Conservation (phyloP, 1,140 invertebrate genomes). For the Bilobella aurantiaca region DNA sequence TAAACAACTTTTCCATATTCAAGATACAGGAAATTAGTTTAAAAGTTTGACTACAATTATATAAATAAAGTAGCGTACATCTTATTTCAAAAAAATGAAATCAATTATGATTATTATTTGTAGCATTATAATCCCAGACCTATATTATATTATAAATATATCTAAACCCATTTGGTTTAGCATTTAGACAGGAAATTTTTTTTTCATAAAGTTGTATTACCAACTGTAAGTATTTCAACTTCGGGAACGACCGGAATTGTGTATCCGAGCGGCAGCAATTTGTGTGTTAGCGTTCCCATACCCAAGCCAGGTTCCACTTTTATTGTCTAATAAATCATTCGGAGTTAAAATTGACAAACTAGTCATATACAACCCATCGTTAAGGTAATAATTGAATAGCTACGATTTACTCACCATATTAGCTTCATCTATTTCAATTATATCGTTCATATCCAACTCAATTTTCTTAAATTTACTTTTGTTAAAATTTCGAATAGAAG, state of each 20-base stretch:
- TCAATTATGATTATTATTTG: no score
- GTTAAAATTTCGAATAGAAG: neutral
- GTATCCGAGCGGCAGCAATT: neutral
- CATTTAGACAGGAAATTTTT: no score
- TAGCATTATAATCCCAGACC: no score
- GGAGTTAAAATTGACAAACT: neutral
- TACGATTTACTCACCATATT: conserved; percentile 11
- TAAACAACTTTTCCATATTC: no score
- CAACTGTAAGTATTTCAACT: neutral
- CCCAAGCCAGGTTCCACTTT: neutral
- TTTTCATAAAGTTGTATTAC: neutral
- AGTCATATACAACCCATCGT: no score
- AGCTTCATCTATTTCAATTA: conserved; percentile 3
- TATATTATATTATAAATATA: no score
- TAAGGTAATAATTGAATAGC: no score
- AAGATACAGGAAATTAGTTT: no score
- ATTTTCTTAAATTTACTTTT: neutral
- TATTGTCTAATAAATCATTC: neutral
- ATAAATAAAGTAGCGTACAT: no score
- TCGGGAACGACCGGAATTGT: conserved; percentile 3
- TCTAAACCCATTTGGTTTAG: no score
- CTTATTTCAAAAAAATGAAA: no score
- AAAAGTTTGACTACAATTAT: no score
- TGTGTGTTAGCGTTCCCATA: neutral
- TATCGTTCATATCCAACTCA: neutral